These are phyloP conservation scores for Tetanocera ferruginea DNA, from an alignment of 2,888 invertebrate species.

Conservation along the genomic window DNA sequence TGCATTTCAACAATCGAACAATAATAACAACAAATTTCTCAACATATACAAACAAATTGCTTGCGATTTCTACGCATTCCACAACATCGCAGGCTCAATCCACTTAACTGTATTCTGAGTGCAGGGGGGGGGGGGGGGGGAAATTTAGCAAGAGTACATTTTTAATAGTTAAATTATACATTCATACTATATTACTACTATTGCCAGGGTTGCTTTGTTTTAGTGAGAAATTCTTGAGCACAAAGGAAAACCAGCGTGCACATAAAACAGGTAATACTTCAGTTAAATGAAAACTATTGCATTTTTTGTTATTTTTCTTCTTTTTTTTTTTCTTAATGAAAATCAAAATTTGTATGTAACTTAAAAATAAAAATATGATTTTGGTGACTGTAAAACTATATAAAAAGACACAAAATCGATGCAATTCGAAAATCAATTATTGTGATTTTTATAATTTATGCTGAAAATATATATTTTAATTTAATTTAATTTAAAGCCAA, in stretches of 20 bases:
- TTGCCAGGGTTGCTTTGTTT: not conserved
- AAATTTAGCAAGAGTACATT: too few species aligned
- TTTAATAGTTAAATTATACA: too few species aligned
- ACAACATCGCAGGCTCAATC: not conserved
- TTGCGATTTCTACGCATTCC: constrained; percentile 4
- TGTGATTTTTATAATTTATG: too few species aligned
- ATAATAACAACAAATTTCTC: not conserved
- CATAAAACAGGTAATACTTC: not conserved
- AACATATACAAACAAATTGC: not conserved
- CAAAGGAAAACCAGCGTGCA: not conserved
- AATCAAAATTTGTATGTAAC: not conserved
- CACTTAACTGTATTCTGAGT: not conserved
- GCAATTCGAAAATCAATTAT: too few species aligned
- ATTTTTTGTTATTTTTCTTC: not conserved
- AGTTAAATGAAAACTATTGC: not conserved
- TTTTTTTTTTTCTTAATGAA: not conserved
- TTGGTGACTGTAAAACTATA: too few species aligned
- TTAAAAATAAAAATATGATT: too few species aligned
- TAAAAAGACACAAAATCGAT: too few species aligned
- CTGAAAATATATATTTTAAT: too few species aligned
- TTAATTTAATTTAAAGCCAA: too few species aligned
- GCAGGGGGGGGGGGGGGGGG: too few species aligned
- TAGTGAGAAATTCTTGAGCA: not conserved
- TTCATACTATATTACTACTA: not conserved
- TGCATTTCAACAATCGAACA: not conserved